Conservation (phyloP, 2,888 invertebrate genomes). For the Cataglyphis altisquamis region DNA sequence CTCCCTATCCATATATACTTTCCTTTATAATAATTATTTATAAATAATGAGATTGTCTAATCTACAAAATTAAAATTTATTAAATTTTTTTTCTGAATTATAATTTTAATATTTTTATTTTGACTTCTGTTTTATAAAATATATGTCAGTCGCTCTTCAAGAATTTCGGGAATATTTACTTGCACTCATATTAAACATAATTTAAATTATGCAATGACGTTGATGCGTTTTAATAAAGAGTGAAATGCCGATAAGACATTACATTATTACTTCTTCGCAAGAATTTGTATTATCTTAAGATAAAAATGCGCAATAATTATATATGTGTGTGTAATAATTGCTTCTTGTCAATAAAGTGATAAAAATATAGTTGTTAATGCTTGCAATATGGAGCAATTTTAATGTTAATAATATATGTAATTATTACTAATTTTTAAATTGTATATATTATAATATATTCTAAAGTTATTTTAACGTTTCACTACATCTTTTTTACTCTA, state of each 20-base stretch:
- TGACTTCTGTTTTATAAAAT: background rate
- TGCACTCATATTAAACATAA: background rate
- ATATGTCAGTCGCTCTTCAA: background rate
- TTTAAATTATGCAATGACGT: background rate
- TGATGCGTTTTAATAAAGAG: background rate
- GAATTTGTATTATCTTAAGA: constrained; percentile 26
- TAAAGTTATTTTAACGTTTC: background rate
- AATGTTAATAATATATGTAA: too few relatives aligned
- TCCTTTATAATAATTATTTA: background rate
- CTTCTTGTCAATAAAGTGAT: background rate
- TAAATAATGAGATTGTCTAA: background rate
- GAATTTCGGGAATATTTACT: background rate
- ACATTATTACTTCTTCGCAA: background rate
- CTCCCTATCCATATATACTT: background rate
- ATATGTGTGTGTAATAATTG: background rate
- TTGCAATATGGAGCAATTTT: background rate
- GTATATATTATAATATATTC: background rate
- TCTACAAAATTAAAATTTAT: background rate
- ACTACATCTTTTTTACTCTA: background rate
- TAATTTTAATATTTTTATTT: background rate
- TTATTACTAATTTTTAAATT: too few relatives aligned
- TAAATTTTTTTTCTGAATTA: background rate
- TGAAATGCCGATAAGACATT: background rate
- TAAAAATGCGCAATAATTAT: background rate
- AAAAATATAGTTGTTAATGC: background rate